Conservation (phyloP, 2,888 invertebrate species). For the Nomada hirtipes region DNA sequence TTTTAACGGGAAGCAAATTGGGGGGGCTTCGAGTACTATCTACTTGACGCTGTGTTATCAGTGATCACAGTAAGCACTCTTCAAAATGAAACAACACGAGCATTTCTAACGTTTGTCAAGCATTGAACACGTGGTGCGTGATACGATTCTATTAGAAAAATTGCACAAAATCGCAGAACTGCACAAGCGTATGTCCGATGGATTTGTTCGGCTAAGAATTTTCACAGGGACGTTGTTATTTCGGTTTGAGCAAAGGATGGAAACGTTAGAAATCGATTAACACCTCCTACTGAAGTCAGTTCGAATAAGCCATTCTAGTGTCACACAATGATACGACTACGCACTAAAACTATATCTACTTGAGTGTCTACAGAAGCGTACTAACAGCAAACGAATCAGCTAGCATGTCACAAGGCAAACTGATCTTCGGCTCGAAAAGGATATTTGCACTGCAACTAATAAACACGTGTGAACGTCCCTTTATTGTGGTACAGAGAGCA, state of each 20-base stretch:
- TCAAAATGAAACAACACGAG: slow-evolving; percentile 17
- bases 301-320: slow-evolving; percentile 52
- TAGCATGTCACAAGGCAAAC: slow-evolving; percentile 40
- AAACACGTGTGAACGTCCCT: slow-evolving; percentile 65
- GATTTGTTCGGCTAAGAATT: neutral
- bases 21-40: slow-evolving; percentile 13
- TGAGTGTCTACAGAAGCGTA: slow-evolving; percentile 45
- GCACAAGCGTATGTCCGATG: neutral
- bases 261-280: slow-evolving; percentile 22
- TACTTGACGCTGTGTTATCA: slow-evolving; percentile 34
- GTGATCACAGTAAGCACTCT: slow-evolving; percentile 33
- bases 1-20: neutral
- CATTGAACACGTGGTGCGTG: slow-evolving; percentile 15
- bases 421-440: slow-evolving; percentile 29
- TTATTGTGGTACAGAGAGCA: slow-evolving; percentile 63
- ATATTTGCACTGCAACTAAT: slow-evolving; percentile 49
- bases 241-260: neutral
- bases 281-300: slow-evolving; percentile 56
- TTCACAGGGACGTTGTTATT: neutral
- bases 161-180: neutral
- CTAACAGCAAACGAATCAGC: slow-evolving; percentile 52
- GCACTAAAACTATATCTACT: slow-evolving; percentile 37
- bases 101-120: slow-evolving; percentile 32
- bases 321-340: neutral
- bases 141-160: neutral